Base-by-base conservation (phyloP, 64 coral and sea anemone species). In the Pachyseris speciosa region DNA sequence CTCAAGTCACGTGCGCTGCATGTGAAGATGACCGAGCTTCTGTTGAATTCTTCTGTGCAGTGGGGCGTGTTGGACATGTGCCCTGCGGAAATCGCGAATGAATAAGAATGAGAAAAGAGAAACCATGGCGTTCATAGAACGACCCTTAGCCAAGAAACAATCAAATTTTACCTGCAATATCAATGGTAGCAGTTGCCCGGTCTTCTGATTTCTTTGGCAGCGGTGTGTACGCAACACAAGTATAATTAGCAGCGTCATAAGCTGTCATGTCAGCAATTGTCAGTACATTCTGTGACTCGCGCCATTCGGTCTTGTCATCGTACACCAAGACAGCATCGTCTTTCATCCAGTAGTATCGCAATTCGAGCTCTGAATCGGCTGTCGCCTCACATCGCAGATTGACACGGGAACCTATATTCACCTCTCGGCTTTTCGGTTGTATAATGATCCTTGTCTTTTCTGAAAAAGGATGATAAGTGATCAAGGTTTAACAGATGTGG, bases 211-310 rank as follows among this genome's bases (percentile, higher is more conserved):
- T 37, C 10, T 53, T 31, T 5, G 69, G 87, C 1, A 64, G 26
- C 31, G 86, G 64, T 15, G 93, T 95, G n/a, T 58, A 95, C 17
- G 87, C 87, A n/a, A 95, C 70, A 72, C 93, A 95, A 0, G 87
- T 95, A 38, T 95, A 95, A 37, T 69, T 44, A 5, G 74, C 93
- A 39, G 67, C 80, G 28, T 95, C 93, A 40, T 90, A 39, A 5
- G 85, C 49, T 12, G 51, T 85, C 4, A 86, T 83, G 29, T 84
- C 37, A 24, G 37, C 48, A 16, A 95, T 83, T 25, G 26, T 90
- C 49, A 95, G 49, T 59, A 89, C 67, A 8, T 80, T 86, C 44
- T 68, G 29, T 17, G 28, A 34, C 28, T 16, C 64, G 0, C 61
- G 22, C 94, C 89, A 96, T 4, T 72, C n/a, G 0, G 92, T 66